Evolutionary conservation across 2,113 vertebrate genomes (phyloP).

Genomic region (Strigops habroptila): DNA sequence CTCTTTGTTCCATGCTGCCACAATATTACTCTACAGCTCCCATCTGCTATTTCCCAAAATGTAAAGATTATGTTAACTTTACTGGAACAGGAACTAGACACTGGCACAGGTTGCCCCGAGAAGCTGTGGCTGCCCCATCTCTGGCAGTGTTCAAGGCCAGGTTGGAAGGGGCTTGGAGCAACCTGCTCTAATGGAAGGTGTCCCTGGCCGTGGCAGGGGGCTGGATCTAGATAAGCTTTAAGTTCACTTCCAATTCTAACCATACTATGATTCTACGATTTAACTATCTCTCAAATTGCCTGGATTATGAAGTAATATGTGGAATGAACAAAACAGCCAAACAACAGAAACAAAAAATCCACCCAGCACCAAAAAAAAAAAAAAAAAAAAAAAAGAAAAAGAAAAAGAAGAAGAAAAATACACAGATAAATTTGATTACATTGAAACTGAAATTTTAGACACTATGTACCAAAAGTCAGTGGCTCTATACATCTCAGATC

Average conservation of each 20-base stretch:
- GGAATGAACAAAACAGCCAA: neutral
- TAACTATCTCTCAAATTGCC: neutral
- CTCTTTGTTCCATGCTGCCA: neutral
- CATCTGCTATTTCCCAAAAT: neutral
- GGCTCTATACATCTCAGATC: neutral
- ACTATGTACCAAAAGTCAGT: neutral
- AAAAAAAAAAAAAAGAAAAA: fast-evolving
- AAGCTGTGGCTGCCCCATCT: neutral
- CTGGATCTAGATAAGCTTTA: neutral
- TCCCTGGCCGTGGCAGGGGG: neutral
- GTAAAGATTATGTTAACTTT: neutral
- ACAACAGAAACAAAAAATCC: neutral
- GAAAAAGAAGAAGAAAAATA: neutral
- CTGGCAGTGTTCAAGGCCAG: neutral
- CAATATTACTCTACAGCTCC: neutral
- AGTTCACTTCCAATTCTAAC: neutral
- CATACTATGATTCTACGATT: neutral
- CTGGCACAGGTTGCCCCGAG: neutral
- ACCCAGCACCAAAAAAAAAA: neutral
- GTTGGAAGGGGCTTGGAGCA: neutral
- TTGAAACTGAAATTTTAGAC: neutral
- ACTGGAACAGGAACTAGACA: neutral
- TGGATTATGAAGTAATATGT: neutral
- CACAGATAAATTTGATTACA: neutral
- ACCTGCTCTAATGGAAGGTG: neutral